Percentiles rank a stretch among this genome's conserved stretches.
Conservation (phyloP, 92 coral and sea anemone genomes). For the Pocillopora meandrina region DNA sequence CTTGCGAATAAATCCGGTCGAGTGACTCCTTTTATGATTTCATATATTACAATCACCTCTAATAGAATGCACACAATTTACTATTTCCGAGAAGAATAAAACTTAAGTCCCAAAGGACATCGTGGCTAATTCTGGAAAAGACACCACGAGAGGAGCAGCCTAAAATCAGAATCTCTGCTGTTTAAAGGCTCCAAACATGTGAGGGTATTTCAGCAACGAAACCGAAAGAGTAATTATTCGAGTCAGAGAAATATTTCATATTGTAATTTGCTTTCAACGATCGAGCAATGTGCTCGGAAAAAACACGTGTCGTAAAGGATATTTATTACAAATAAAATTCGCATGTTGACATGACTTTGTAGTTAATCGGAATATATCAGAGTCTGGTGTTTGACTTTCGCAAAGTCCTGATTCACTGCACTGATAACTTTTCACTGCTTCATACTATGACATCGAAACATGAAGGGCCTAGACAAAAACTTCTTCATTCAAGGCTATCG, state of each 20-base stretch:
- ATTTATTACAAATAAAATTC: constrained; percentile 37
- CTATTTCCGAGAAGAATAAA: constrained; percentile 17
- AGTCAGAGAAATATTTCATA: constrained; percentile 29
- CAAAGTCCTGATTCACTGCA: constrained; percentile 10
- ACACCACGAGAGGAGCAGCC: constrained; percentile 16
- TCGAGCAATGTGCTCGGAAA: constrained; percentile 25
- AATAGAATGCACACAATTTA: constrained; percentile 36
- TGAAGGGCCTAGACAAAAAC: constrained; percentile 27
- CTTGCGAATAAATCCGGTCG: constrained; percentile 26
- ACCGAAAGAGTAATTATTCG: constrained; percentile 24
- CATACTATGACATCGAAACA: constrained; percentile 3
- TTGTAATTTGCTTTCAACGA: constrained; percentile 16
- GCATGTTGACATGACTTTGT: constrained; percentile 43
- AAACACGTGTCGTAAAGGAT: constrained; percentile 32
- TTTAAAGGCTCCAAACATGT: neutral
- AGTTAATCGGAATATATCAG: constrained; percentile 38
- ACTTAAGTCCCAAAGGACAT: constrained; percentile 48
- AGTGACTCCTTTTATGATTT: constrained; percentile 16
- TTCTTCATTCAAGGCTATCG: constrained; percentile 25
- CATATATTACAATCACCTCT: constrained; percentile 29
- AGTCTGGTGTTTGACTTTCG: constrained; percentile 49
- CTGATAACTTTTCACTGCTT: constrained; percentile 30
- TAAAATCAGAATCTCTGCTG: neutral
- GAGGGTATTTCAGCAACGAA: constrained; percentile 14
- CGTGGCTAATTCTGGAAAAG: neutral